Evolutionary conservation across 2,888 invertebrate genomes (phyloP).

Genomic region (Encarsia formosa): DNA sequence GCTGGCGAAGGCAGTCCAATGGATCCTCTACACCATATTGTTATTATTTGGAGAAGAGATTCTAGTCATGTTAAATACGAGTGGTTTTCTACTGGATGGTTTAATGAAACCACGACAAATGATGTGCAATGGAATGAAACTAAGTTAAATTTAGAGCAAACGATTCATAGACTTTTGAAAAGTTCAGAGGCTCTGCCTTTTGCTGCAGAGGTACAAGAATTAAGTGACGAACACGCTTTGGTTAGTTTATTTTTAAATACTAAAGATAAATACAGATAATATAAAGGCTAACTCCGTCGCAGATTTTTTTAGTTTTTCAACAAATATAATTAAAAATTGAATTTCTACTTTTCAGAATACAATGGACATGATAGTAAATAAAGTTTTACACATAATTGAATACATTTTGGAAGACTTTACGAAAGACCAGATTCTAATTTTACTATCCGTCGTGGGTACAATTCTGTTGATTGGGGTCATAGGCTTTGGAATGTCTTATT

Average conservation of each 20-base stretch:
- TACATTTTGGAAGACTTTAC: conserved; percentile 69
- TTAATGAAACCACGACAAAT: conserved; percentile 48
- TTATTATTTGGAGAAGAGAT: conserved; percentile 87
- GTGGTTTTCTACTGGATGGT: conserved; percentile 77
- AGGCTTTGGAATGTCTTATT: conserved; percentile 82
- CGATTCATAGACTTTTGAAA: conserved; percentile 67
- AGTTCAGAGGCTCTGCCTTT: conserved; percentile 72
- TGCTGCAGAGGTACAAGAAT: conserved; percentile 66
- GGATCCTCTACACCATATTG: conserved; percentile 72
- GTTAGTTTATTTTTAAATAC: conserved; percentile 48
- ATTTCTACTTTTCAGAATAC: conserved; percentile 53
- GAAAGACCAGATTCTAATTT: conserved; percentile 75
- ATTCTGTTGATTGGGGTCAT: conserved; percentile 72
- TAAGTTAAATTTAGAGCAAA: conserved; percentile 66
- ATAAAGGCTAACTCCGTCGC: not conserved
- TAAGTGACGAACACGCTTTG: conserved; percentile 52
- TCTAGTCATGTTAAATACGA: conserved; percentile 84
- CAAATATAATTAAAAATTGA: not conserved
- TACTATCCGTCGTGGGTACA: conserved; percentile 72
- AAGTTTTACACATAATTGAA: conserved; percentile 65
- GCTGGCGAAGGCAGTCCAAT: conserved; percentile 58
- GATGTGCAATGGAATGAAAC: conserved; percentile 66
- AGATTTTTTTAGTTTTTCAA: not conserved
- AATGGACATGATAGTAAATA: conserved; percentile 65
- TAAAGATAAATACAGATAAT: not conserved